A percentile compares a stretch with the other conserved stretches of the same genome.
Conservation (phyloP, 2,797 vertebrate genomes). For the Micropoecilia bifurca region DNA sequence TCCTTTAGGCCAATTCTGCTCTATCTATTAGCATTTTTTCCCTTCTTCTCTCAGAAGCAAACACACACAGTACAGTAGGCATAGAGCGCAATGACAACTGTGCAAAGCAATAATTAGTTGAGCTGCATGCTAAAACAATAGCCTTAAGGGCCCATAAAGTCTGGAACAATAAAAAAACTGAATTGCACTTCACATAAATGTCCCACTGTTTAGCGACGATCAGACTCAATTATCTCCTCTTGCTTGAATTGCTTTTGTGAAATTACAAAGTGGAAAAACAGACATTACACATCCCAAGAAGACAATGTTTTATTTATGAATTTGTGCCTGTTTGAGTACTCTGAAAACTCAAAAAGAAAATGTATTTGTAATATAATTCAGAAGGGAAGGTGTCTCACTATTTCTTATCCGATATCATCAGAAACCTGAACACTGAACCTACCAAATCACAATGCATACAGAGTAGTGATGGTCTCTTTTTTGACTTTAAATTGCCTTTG, state of each 20-base stretch:
- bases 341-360: background rate
- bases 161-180: constrained; percentile 43
- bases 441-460: background rate
- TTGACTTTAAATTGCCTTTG: constrained; percentile 4
- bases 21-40: constrained; percentile 6
- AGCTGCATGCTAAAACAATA: constrained; percentile 29
- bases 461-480: constrained; percentile 1
- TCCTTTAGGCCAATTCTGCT: constrained; percentile 44
- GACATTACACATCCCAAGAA: background rate
- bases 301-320: constrained; percentile 18
- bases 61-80: constrained; percentile 27
- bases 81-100: constrained; percentile 11
- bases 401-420: background rate
- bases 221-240: constrained; percentile 34
- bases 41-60: constrained; percentile 5
- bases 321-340: background rate
- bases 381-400: background rate
- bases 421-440: background rate
- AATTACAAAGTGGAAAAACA: constrained; percentile 22
- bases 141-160: constrained; percentile 47
- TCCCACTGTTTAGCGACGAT: constrained; percentile 49
- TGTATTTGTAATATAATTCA: background rate
- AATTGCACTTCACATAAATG: constrained; percentile 40
- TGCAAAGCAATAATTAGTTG: constrained; percentile 31
- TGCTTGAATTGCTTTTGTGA: constrained; percentile 35